Conservation (phyloP, 2,113 vertebrate species). For the Eretmochelys imbricata region DNA sequence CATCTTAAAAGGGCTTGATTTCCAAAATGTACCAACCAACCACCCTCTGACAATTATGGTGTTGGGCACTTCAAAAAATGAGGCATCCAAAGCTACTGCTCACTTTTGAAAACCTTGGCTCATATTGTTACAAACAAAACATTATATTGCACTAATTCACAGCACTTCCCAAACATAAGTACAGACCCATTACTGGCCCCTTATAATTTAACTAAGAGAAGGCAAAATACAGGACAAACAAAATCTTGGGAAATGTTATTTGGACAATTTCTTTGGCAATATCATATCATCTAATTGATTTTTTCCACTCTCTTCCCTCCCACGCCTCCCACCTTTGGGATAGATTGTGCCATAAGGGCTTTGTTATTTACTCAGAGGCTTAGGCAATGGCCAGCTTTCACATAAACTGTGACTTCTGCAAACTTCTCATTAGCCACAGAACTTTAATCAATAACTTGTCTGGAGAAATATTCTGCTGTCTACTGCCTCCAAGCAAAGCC, state of each 20-base stretch:
- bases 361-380: constrained; percentile 65
- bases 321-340: background rate
- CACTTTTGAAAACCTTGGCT: background rate
- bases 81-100: background rate
- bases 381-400: constrained; percentile 50
- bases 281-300: constrained; percentile 25
- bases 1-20: background rate
- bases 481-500: background rate
- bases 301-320: background rate
- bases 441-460: rapidly evolving
- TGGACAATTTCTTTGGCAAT: constrained; percentile 6
- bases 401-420: constrained; percentile 34
- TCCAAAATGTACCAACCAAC: background rate
- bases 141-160: background rate
- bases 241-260: constrained; percentile 30
- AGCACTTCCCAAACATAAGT: background rate
- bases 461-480: background rate
- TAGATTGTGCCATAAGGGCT: constrained; percentile 33
- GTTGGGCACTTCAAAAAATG: background rate
- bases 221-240: background rate
- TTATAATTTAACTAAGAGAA: background rate
- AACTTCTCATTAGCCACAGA: constrained; percentile 19
- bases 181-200: background rate
- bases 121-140: background rate
- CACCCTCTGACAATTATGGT: background rate